A percentile compares a stretch with the other conserved stretches of the same genome.
These are phyloP conservation scores for Turdus rufiventris DNA, from an alignment of 2,113 vertebrate species.

Conservation along the genomic window DNA sequence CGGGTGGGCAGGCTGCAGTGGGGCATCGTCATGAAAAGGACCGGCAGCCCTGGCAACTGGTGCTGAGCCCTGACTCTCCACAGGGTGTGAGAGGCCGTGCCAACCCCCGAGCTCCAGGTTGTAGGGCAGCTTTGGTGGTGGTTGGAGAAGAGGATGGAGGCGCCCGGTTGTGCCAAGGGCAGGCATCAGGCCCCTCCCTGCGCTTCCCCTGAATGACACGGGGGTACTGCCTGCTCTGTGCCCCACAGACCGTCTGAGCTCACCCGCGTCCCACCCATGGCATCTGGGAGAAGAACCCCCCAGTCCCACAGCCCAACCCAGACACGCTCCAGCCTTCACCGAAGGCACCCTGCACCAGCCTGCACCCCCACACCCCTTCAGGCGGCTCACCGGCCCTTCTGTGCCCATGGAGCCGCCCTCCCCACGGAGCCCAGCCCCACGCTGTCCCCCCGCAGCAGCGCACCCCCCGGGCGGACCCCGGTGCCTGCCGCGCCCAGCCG, in stretches of 20 bases:
- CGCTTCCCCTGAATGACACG: fast-evolving
- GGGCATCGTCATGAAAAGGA: background rate
- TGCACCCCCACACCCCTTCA: too few relatives aligned
- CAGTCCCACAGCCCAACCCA: background rate
- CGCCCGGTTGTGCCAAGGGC: background rate
- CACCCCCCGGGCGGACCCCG: fast-evolving
- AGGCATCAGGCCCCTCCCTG: background rate
- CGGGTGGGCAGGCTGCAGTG: background rate
- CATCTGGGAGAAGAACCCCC: background rate
- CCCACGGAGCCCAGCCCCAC: background rate
- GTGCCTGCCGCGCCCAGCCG: background rate
- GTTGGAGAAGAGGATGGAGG: background rate
- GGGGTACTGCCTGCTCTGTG: background rate
- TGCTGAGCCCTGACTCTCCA: background rate
- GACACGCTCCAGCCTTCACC: background rate
- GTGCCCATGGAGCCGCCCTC: background rate
- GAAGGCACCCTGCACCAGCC: background rate
- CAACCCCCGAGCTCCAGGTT: background rate
- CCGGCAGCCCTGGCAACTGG: fast-evolving
- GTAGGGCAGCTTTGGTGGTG: background rate
- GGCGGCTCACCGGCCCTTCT: background rate
- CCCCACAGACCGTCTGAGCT: background rate
- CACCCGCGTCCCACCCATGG: background rate
- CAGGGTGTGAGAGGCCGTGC: fast-evolving
- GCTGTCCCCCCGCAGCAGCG: background rate